Conservation (phyloP, 1,140 invertebrate genomes). For the Calycopis cecrops region DNA sequence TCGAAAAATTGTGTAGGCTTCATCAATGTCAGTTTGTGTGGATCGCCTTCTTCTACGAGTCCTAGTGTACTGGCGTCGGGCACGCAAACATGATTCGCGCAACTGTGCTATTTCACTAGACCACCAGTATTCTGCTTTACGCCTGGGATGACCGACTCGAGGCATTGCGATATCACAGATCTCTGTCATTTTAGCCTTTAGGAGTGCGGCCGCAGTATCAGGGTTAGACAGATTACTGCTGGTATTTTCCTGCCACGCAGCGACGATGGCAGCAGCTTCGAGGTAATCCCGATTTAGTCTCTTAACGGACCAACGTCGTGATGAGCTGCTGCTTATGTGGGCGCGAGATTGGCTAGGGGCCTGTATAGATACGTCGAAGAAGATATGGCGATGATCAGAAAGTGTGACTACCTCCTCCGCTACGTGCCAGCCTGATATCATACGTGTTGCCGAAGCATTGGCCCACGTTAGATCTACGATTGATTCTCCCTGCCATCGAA, state of each 20-base stretch:
- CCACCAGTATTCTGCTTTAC: constrained; percentile 6
- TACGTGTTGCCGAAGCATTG: constrained; percentile 2
- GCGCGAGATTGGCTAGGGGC: background rate
- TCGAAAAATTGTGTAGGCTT: constrained; percentile 7
- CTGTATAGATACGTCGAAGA: constrained; percentile 3
- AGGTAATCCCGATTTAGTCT: background rate
- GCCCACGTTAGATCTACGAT: constrained; percentile 35
- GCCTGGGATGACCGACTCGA: background rate
- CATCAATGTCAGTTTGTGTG: background rate
- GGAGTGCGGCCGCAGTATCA: background rate
- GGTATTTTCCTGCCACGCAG: background rate
- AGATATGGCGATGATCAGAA: constrained; percentile 41
- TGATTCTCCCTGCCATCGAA: constrained; percentile 32
- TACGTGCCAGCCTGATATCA: constrained; percentile 29
- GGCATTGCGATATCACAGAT: constrained; percentile 1
- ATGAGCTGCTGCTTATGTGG: background rate
- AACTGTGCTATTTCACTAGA: background rate
- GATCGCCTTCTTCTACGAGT: background rate
- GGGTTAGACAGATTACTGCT: too few species aligned
- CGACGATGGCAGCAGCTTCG: background rate
- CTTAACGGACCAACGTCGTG: background rate
- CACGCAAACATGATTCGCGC: background rate
- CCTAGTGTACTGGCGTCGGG: background rate
- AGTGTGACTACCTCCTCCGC: constrained; percentile 32
- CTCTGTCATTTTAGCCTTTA: background rate